Base-by-base conservation (phyloP, 1,140 invertebrate species). In the Cotesia typhae region DNA sequence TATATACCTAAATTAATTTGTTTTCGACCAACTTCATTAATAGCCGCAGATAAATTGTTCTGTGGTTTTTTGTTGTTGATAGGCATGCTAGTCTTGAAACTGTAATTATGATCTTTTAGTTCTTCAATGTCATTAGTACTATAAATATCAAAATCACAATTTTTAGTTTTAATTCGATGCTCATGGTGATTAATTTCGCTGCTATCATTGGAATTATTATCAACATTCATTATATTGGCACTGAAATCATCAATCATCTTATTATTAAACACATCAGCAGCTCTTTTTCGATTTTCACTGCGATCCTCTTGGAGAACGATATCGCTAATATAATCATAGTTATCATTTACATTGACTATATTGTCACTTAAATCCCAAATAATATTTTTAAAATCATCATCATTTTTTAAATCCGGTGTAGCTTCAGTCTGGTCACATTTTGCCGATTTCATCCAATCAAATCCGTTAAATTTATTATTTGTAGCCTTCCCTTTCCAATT, bases 11-110 rank as follows among this genome's bases (percentile, higher is more conserved):
- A 55, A 17, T 55, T 55, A 55, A n/a, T 55, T 55, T 55, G 4
- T 12, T 55, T 55, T 55, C 53, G 9, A 9, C 9, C 53, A 55
- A 55, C 53, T 55, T 14, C 9, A 55, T 55, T 12, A 14, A 55
- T 55, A 5, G 53, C 53, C 9, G 53, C 53, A 55, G 53, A 55
- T 55, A 55, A 17, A 9, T n/a, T 55, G 9, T 6, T 55, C n/a
- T 55, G 9, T 55, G 9, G 12, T 14, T 14, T 55, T n/a, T 55
- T 55, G 17, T 55, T 9, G 9, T 4, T 4, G 9, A 55, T 12
- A 9, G 53, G 53, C 9, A 7, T 55, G 53, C 53, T 55, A 55
- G 53, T 55, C n/a, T 55, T 55, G 4, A 55, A 55, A 55, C 53
- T 55, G n/a, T 55, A 55, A 17, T 55, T 12, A 55, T 55, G 53